These are phyloP conservation scores for Lasioglossum malachurum DNA, from an alignment of 2,888 invertebrate species.

Conservation along the genomic window DNA sequence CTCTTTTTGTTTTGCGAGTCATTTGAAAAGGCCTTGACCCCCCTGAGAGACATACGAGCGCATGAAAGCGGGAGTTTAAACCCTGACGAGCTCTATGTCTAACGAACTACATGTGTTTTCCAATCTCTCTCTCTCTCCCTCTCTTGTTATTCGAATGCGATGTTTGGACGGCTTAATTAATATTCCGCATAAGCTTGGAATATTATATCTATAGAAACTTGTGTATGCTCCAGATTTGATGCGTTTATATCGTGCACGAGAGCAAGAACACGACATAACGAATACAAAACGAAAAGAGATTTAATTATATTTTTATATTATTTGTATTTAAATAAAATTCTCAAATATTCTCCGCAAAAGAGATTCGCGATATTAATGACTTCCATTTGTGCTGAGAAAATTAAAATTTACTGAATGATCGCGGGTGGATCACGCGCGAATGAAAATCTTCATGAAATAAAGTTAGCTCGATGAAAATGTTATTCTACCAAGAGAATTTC, in stretches of 20 bases:
- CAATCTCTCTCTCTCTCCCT: neutral
- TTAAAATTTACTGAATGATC: neutral
- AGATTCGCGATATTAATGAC: neutral
- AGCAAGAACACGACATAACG: neutral
- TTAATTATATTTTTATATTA: neutral
- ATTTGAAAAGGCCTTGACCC: constrained; percentile 1
- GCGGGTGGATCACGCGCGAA: too few relatives aligned
- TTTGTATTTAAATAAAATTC: neutral
- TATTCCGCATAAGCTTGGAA: neutral
- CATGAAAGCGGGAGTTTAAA: neutral
- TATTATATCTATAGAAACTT: neutral
- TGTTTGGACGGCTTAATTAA: constrained; percentile 3
- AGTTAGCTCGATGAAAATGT: too few relatives aligned
- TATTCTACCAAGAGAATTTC: too few relatives aligned
- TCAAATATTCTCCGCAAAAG: neutral
- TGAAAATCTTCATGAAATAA: neutral
- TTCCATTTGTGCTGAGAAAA: neutral
- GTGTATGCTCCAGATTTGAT: neutral
- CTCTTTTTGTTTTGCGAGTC: neutral
- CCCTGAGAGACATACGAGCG: constrained; percentile 4
- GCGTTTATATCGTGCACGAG: neutral
- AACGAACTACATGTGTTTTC: neutral
- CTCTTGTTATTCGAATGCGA: neutral
- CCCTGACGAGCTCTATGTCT: neutral
- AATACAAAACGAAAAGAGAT: neutral